phyloP scores from a whole-genome alignment of 2,797 vertebrate species.

The Argyrosomus regius region DNA sequence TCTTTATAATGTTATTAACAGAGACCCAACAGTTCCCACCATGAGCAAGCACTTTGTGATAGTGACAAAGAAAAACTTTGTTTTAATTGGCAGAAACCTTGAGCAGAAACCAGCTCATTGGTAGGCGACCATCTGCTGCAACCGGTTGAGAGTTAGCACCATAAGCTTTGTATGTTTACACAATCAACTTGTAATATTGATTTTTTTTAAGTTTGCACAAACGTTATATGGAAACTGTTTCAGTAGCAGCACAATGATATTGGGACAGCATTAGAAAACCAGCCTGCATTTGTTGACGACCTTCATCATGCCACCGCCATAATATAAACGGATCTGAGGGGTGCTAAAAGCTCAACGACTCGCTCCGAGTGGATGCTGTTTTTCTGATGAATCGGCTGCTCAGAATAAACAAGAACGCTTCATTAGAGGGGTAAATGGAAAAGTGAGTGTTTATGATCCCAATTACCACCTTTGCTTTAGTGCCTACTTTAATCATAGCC shows the following conservation, averaged over 20 bases:
- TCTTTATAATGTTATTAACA: no score
- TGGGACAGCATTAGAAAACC: background rate
- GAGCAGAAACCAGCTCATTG: no score
- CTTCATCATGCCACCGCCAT: slow-evolving; percentile 26
- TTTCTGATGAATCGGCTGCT: slow-evolving; percentile 67
- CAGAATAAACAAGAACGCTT: slow-evolving; percentile 76
- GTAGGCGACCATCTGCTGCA: no score
- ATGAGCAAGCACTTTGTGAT: no score
- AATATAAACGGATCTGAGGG: slow-evolving; percentile 45
- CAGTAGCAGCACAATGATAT: background rate
- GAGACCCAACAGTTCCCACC: no score
- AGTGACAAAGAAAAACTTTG: no score
- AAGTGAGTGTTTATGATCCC: slow-evolving; percentile 86
- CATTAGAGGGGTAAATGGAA: slow-evolving; percentile 80
- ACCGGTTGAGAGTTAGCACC: no score
- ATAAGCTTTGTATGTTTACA: no score
- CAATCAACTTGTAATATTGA: no score
- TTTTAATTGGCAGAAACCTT: no score
- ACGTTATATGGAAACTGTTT: background rate
- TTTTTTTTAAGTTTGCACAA: background rate
- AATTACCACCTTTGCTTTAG: slow-evolving; percentile 85
- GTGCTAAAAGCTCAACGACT: slow-evolving; percentile 30
- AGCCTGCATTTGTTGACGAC: slow-evolving; percentile 33
- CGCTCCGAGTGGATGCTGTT: slow-evolving; percentile 46
- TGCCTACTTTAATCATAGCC: slow-evolving; percentile 83